These are phyloP conservation scores for Limnephilus rhombicus DNA, from an alignment of 2,888 invertebrate species.

Conservation along the genomic window DNA sequence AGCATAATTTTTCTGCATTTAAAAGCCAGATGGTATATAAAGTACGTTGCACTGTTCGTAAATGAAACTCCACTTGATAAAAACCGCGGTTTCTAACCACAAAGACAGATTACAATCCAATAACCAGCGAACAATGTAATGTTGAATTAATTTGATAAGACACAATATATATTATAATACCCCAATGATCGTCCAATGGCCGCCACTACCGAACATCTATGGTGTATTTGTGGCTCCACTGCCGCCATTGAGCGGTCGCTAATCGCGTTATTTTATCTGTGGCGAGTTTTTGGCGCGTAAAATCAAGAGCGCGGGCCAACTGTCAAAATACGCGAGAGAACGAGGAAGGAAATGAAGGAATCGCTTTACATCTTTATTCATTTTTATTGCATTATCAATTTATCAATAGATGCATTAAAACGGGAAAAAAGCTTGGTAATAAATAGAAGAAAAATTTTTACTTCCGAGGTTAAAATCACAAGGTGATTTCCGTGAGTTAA, in stretches of 20 bases:
- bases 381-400: not conserved
- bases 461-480: no score
- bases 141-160: slow-evolving; percentile 29
- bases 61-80: not conserved
- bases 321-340: slow-evolving; percentile 21
- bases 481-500: no score
- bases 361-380: not conserved
- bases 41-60: not conserved
- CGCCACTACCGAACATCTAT: not conserved
- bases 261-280: slow-evolving; percentile 29
- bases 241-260: slow-evolving; percentile 11
- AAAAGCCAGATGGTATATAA: slow-evolving; percentile 16
- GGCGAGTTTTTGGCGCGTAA: slow-evolving; percentile 33
- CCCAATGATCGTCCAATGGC: not conserved
- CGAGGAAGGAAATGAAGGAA: not conserved
- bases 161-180: not conserved
- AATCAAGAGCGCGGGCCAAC: slow-evolving; percentile 45
- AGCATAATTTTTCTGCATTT: not conserved
- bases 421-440: not conserved
- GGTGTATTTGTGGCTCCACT: not conserved
- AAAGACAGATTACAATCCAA: slow-evolving; percentile 12
- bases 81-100: not conserved
- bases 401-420: not conserved
- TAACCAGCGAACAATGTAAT: slow-evolving; percentile 21
- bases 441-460: no score